Conservation (phyloP, 2,797 vertebrate genomes). For the Liparis tanakae region DNA sequence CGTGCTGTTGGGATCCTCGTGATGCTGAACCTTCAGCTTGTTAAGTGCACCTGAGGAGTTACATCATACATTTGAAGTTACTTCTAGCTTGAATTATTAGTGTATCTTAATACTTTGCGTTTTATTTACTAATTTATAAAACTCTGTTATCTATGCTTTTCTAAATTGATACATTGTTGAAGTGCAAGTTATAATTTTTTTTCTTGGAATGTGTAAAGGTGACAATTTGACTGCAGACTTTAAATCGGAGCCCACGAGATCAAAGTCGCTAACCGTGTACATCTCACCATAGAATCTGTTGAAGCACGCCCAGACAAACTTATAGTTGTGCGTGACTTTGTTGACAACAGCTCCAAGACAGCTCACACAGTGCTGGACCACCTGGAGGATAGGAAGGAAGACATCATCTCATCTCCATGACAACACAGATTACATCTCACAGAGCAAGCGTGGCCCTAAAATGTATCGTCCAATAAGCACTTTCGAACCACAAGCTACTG, state of each 20-base stretch:
- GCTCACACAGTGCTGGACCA: conserved; percentile 98
- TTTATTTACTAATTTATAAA: neutral
- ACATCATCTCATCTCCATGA: neutral
- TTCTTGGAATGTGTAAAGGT: neutral
- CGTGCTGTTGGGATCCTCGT: conserved; percentile 93
- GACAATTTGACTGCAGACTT: neutral
- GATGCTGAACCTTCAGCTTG: conserved; percentile 95
- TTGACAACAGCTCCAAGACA: conserved; percentile 97
- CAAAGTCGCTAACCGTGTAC: neutral
- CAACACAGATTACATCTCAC: neutral
- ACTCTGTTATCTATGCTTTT: neutral
- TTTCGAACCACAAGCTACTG: neutral
- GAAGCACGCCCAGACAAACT: conserved; percentile 99
- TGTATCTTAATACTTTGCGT: neutral
- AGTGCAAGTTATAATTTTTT: neutral
- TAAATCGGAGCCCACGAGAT: neutral
- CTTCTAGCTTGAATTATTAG: neutral
- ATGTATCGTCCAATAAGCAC: fast-evolving
- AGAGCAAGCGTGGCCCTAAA: neutral
- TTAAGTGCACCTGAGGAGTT: conserved; percentile 89
- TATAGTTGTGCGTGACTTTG: conserved; percentile 98
- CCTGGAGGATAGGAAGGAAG: conserved; percentile 75
- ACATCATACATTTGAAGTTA: neutral
- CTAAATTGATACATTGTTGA: neutral
- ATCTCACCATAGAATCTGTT: conserved; percentile 95